These are phyloP conservation scores for Platycnemis pennipes DNA, from an alignment of 2,888 invertebrate species.

Conservation along the genomic window DNA sequence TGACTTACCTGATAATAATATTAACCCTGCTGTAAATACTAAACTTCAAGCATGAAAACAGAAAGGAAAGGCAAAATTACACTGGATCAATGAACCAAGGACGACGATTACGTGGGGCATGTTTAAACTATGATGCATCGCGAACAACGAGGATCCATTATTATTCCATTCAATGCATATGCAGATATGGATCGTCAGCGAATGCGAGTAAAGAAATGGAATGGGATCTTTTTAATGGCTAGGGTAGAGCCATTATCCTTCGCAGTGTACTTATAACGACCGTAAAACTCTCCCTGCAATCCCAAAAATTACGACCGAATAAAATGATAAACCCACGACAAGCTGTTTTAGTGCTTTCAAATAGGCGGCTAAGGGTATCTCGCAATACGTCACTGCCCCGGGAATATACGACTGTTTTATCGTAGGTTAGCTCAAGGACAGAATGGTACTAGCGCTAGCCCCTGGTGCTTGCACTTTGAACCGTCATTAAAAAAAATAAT, in stretches of 20 bases:
- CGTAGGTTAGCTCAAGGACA: background rate
- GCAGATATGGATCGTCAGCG: background rate
- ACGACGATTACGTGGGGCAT: background rate
- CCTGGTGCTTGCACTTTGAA: background rate
- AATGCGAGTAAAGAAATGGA: background rate
- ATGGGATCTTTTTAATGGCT: background rate
- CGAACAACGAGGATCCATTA: background rate
- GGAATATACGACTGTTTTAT: background rate
- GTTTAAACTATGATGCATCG: background rate
- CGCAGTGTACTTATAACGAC: background rate
- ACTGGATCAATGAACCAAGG: too few species aligned
- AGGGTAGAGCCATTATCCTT: background rate
- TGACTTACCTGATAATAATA: too few species aligned
- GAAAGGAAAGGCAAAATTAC: too few species aligned
- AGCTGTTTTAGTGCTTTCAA: slow-evolving; percentile 10
- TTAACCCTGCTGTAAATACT: too few species aligned
- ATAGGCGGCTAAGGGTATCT: background rate
- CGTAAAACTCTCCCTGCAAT: background rate
- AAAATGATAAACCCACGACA: slow-evolving; percentile 14
- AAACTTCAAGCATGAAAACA: too few species aligned
- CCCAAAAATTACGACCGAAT: slow-evolving; percentile 22
- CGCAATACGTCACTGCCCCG: background rate
- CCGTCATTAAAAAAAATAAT: background rate
- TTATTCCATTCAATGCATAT: background rate
- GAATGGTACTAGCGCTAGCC: background rate